Evolutionary conservation across 2,113 vertebrate genomes (phyloP), one percentile per base, ranked within the genome.

Genomic region (Recurvirostra avosetta): DNA sequence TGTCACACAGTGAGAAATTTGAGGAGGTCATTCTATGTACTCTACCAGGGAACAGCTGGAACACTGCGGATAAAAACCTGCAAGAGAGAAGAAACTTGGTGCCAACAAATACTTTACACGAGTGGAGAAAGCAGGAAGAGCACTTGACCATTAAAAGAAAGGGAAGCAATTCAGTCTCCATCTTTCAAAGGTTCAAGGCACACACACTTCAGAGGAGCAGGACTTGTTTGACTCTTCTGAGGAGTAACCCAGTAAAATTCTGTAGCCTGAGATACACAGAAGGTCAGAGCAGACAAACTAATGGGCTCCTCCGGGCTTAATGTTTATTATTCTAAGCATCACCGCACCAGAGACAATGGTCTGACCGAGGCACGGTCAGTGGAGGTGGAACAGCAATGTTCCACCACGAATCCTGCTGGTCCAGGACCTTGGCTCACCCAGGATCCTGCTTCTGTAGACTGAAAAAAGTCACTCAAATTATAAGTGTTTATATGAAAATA

Each of bases 221-320:
- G 4, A 68, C 59, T 8, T 56, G 30, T 6, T 4, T n/a, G 38
- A 30, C 66, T 56, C 25, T n/a, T 26, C 41, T 11, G 52, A 77
- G 81, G 49, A 71, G 50, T 4, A 76, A 58, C 65, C 65, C 2
- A 11, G 59, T 40, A 41, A 55, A 47, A 56, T 21, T 21, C 65
- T 12, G 27, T 3, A 71, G 63, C 49, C 74, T 2, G 4, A 73
- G 36, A 27, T 4, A 25, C 0, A 1, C 34, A 43, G 49, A 26
- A 41, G 80, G 34, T 18, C 74, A 76, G 41, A 62, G 36, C 38
- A 36, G 59, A 85, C n/a, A 50, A 76, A n/a, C 17, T 7, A n/a
- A 32, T 0, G 0, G 53, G 41, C n/a, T 66, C 52, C 65, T 55
- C 58, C 14, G 38, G 41, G 34, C 38, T 68, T 14, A 26, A 45